A percentile compares a stretch with the other conserved stretches of the same genome.
phyloP scores from a whole-genome alignment of 2,888 invertebrate species.

The Stictocephala bisonia region DNA sequence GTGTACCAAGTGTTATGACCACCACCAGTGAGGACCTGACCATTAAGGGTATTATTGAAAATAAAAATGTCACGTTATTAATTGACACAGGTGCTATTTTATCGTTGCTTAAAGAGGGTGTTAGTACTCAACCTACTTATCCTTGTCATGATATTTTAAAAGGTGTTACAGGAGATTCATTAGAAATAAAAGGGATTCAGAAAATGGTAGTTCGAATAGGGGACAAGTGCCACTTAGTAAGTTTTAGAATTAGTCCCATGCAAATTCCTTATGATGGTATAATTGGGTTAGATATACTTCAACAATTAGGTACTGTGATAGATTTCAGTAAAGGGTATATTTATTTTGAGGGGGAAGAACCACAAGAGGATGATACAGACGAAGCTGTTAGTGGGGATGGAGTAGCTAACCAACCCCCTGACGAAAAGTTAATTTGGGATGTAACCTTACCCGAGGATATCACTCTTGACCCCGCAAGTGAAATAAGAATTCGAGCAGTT shows the following conservation, averaged over 20 bases:
- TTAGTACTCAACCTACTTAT: not conserved
- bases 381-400: not conserved
- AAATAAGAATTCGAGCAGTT: not conserved
- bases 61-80: not conserved
- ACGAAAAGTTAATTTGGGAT: not conserved
- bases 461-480: not conserved
- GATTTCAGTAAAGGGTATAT: not conserved
- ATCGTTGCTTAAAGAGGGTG: not conserved
- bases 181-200: not conserved
- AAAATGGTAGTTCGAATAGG: slow-evolving; percentile 3
- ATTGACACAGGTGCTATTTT: not conserved
- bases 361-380: not conserved
- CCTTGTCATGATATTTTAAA: not conserved
- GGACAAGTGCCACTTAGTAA: not conserved
- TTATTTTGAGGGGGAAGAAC: not conserved
- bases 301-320: not conserved
- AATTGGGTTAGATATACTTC: not conserved
- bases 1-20: not conserved
- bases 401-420: slow-evolving; percentile 1
- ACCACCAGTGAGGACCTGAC: slow-evolving; percentile 19
- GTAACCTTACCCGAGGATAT: not conserved
- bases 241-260: not conserved
- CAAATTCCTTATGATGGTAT: slow-evolving; percentile 1
- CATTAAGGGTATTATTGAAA: not conserved
- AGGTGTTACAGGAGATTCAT: not conserved